These are phyloP conservation scores for Cuculus canorus DNA, from an alignment of 2,797 vertebrate genomes.

Conservation along the genomic window DNA sequence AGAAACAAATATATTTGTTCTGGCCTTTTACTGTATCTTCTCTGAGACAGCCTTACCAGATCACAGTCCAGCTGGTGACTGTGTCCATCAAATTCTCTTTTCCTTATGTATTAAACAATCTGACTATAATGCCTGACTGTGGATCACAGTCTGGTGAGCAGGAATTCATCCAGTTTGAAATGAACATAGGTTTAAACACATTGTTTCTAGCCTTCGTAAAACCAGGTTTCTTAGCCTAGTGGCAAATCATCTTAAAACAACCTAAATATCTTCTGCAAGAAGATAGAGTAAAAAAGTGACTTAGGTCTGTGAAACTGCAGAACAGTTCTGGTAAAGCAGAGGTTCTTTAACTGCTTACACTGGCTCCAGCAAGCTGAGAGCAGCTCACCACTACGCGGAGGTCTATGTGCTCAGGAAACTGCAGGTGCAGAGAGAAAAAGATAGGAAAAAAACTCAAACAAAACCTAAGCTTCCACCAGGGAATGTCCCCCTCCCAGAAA, in stretches of 20 bases:
- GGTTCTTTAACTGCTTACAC: neutral
- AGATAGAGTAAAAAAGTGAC: neutral
- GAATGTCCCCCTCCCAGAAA: neutral
- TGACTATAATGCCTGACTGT: conserved; percentile 21
- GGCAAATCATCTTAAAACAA: conserved; percentile 5
- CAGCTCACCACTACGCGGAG: fast-evolving
- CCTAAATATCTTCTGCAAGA: neutral
- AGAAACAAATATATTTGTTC: conserved; percentile 15
- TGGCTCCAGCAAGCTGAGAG: neutral
- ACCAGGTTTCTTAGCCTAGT: neutral
- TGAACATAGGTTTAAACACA: neutral
- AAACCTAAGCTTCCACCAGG: neutral
- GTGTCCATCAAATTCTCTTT: conserved; percentile 43
- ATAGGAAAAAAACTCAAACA: neutral
- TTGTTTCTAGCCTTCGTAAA: neutral
- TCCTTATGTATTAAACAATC: conserved; percentile 42
- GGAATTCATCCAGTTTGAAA: conserved; percentile 44
- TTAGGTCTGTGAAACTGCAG: neutral
- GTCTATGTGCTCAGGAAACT: neutral
- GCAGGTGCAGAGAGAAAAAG: neutral
- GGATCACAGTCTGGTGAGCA: conserved; percentile 60
- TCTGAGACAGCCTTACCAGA: conserved; percentile 36
- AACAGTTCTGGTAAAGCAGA: neutral
- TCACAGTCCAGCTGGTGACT: conserved; percentile 53
- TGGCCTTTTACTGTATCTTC: conserved; percentile 6